Evolutionary conservation across 2,888 invertebrate genomes (phyloP).

Genomic region (Aleiodes leptofemur): DNA sequence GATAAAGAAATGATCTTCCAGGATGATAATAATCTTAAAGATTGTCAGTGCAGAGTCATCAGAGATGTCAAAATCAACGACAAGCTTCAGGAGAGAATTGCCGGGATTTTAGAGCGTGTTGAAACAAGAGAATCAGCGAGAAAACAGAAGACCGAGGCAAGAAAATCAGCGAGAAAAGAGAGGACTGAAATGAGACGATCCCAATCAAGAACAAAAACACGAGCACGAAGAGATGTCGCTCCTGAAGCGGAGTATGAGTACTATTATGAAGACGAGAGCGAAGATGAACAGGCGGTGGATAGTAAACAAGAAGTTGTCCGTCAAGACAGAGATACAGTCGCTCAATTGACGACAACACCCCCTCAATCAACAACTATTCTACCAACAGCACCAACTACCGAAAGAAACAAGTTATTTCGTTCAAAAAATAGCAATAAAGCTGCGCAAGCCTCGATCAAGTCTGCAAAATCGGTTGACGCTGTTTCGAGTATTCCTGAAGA

Average conservation of each 20-base stretch:
- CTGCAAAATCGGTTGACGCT: background rate
- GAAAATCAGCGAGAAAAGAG: background rate
- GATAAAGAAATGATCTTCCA: conserved; percentile 66
- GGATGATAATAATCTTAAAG: conserved; percentile 62
- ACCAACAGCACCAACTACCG: background rate
- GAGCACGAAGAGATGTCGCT: conserved; percentile 13
- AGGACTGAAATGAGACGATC: background rate
- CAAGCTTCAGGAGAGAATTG: background rate
- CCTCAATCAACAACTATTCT: background rate
- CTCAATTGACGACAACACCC: background rate
- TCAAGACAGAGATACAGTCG: background rate
- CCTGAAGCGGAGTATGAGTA: background rate
- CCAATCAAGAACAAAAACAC: background rate
- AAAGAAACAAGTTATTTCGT: background rate
- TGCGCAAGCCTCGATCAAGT: background rate
- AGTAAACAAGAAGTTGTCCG: background rate
- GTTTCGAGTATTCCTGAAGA: background rate
- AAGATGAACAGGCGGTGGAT: background rate
- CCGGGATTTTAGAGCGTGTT: background rate
- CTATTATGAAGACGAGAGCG: background rate
- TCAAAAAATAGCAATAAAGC: conserved; percentile 1
- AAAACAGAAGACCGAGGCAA: background rate
- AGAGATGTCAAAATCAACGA: conserved; percentile 47
- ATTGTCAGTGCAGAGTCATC: conserved; percentile 64
- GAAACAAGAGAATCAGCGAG: background rate